Base-by-base conservation (phyloP, 2,888 invertebrate genomes). In the Hirtodrosophila confusa region DNA sequence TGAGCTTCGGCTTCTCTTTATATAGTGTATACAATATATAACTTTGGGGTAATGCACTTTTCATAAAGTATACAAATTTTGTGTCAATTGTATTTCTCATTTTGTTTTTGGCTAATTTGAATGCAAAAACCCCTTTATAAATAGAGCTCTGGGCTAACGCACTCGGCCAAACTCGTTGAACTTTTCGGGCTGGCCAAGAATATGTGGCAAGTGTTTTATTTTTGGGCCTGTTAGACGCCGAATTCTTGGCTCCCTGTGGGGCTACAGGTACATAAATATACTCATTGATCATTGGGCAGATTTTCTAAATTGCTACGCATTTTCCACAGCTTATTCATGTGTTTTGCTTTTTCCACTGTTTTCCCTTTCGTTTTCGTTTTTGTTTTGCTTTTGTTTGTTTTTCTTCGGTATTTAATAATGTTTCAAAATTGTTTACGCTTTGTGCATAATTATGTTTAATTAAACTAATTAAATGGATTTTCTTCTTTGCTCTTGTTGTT, bases 371-470 rank as follows among this genome's bases (percentile, higher is more conserved):
- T n/a, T 24, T 50, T 40, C 8, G 24, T 29, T 36, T 60, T 68
- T 55, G 45, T 43, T n/a, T n/a, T n/a, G n/a, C n/a, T n/a, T n/a
- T 50, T 56, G 31, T 12, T 56, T 58, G 51, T 51, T 60, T 60
- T 71, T 57, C 53, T 62, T 49, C 45, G 29, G 39, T n/a, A 10
- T 36, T 55, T 31, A 31, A 31, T 39, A 65, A 57, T 29, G 49
- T 50, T 66, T 53, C 29, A 33, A 49, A 35, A 40, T 51, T 77
- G 65, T 69, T 67, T 63, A 60, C 63, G 11, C 12, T 36, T 60
- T 56, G 58, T 63, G 33, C 62, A 69, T 85, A 86, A 86, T 84
- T 84, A 84, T 83, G 82, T 75, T 83, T 71, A 83, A 80, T 86
- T 78, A 66, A 76, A 83, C 86, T 78, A 80, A 86, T 83, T 83